A percentile compares a stretch with the other conserved stretches of the same genome.
Evolutionary conservation across 2,888 invertebrate species (phyloP).

Genomic region (Rotaria sp.): DNA sequence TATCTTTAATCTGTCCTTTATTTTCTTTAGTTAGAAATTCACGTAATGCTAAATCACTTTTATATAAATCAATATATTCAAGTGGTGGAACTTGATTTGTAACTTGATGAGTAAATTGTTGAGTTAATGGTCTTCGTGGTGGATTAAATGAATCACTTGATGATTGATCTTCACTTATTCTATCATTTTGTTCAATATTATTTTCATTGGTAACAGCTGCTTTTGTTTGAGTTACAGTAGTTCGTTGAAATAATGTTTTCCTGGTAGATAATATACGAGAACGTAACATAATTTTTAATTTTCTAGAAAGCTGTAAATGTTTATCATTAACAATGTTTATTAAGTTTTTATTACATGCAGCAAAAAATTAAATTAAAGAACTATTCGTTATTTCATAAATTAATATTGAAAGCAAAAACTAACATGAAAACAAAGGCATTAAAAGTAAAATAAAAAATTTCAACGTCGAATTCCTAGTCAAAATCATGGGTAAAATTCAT

Average conservation of each 20-base stretch:
- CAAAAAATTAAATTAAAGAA: no score
- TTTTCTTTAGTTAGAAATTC: neutral
- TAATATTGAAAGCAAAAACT: no score
- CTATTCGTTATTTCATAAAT: no score
- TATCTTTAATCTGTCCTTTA: neutral
- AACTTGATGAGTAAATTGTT: neutral
- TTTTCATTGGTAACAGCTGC: neutral
- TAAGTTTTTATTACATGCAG: no score
- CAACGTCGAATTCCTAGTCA: no score
- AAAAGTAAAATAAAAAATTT: no score
- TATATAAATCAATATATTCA: slow-evolving; percentile 18
- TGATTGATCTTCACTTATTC: neutral
- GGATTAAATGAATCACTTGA: neutral
- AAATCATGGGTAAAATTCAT: no score
- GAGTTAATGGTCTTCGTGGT: neutral
- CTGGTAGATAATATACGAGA: neutral
- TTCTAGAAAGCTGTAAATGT: neutral
- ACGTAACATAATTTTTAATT: neutral
- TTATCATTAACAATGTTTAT: no score
- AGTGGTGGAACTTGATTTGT: slow-evolving; percentile 19
- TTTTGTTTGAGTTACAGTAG: neutral
- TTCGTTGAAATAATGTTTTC: neutral
- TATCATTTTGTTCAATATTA: neutral
- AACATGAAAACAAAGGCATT: no score
- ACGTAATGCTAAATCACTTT: neutral